Evolutionary conservation across 2,888 invertebrate species (phyloP).

Genomic region (Rhynchonema sp.): DNA sequence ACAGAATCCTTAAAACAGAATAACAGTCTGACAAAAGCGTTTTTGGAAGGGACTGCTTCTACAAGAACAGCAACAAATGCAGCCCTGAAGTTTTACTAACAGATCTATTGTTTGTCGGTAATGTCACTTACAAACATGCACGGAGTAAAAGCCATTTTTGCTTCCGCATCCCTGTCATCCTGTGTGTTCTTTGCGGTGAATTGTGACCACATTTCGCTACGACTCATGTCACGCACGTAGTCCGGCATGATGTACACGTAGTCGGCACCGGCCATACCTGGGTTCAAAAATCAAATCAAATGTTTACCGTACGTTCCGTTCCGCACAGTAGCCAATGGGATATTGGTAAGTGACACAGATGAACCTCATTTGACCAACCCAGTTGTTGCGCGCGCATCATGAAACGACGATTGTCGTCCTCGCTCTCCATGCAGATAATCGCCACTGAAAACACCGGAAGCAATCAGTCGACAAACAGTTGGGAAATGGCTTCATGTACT

Average conservation of each 20-base stretch:
- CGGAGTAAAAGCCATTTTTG: conserved; percentile 2
- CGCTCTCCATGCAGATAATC: conserved; percentile 5
- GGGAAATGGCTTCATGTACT: too few species aligned
- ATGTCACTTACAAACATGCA: neutral
- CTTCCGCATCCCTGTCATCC: conserved; percentile 3
- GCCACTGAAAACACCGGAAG: conserved; percentile 2
- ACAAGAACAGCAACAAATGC: too few species aligned
- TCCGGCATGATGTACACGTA: conserved; percentile 6
- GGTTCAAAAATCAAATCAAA: too few species aligned
- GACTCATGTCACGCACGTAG: conserved; percentile 5
- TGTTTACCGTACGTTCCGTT: too few species aligned
- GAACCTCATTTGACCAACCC: too few species aligned
- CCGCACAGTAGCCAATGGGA: too few species aligned
- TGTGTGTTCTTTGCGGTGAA: neutral
- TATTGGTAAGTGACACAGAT: too few species aligned
- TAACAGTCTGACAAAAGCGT: too few species aligned
- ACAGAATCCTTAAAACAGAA: too few species aligned
- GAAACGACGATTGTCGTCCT: neutral
- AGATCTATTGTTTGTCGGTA: neutral
- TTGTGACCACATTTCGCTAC: conserved; percentile 4
- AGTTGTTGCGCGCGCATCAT: conserved; percentile 2
- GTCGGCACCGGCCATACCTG: neutral
- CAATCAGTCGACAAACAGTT: neutral
- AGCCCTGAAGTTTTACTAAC: too few species aligned
- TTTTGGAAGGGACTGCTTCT: too few species aligned